phyloP scores from a whole-genome alignment of 2,113 vertebrate species.

The Syngnathus scovelli region DNA sequence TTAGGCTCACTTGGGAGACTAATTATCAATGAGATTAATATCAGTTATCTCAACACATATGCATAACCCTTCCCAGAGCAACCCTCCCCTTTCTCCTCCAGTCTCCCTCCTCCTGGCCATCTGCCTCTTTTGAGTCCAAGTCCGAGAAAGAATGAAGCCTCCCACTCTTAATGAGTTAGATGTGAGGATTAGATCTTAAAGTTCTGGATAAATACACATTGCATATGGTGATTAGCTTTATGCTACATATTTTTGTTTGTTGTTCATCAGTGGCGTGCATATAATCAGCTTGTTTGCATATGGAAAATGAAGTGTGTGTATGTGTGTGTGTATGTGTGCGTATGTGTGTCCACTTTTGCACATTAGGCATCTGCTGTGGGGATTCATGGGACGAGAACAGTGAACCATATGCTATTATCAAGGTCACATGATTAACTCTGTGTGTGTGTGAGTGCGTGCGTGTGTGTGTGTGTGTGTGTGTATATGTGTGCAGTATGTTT shows the following conservation, averaged over 20 bases:
- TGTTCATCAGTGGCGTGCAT: neutral
- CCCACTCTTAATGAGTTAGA: no score
- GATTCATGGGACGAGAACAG: neutral
- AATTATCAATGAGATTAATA: no score
- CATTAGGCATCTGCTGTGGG: neutral
- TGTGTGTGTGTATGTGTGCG: no score
- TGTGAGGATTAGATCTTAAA: no score
- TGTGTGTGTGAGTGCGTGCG: neutral
- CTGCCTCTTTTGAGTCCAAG: no score
- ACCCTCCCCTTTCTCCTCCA: no score
- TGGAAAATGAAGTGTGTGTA: neutral
- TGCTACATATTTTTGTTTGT: neutral
- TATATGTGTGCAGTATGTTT: neutral
- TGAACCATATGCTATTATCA: neutral
- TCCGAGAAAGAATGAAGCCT: no score
- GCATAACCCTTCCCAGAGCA: no score
- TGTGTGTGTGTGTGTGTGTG: neutral
- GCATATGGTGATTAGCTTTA: neutral
- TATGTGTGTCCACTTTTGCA: neutral
- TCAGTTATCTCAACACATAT: no score
- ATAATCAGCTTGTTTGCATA: neutral
- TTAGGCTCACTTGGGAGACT: no score
- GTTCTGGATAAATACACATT: neutral
- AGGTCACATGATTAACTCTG: neutral
- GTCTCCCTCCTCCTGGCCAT: no score